These are phyloP conservation scores for Hydrotaea cyrtoneurina DNA, from an alignment of 2,888 invertebrate species.

Conservation along the genomic window DNA sequence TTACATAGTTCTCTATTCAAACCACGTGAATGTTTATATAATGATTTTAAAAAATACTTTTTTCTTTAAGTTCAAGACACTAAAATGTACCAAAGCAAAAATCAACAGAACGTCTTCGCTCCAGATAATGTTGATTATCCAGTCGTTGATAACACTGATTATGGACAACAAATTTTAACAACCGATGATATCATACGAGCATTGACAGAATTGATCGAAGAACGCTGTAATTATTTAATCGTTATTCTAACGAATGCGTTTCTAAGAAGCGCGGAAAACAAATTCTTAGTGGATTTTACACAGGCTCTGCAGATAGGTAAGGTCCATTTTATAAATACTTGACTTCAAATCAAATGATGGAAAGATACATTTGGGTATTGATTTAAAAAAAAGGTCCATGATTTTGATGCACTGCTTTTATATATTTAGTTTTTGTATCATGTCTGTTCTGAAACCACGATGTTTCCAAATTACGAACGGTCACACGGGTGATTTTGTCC, in stretches of 20 bases:
- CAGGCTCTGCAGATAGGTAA: conserved; percentile 90
- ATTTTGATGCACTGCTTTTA: too few relatives aligned
- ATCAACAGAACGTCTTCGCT: conserved; percentile 64
- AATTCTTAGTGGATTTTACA: conserved; percentile 90
- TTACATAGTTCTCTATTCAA: too few relatives aligned
- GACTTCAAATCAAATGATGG: too few relatives aligned
- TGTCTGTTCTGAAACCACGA: too few relatives aligned
- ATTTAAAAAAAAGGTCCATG: too few relatives aligned
- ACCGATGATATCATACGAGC: conserved; percentile 83
- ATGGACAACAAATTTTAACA: conserved; percentile 77
- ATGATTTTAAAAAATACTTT: too few relatives aligned
- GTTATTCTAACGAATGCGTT: conserved; percentile 90
- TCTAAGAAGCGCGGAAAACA: conserved; percentile 87
- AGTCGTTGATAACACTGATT: conserved; percentile 46
- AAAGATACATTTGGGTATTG: too few relatives aligned
- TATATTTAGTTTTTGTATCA: too few relatives aligned
- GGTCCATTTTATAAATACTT: too few relatives aligned
- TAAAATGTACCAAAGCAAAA: conserved; percentile 70
- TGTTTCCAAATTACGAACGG: too few relatives aligned
- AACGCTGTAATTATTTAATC: conserved; percentile 89
- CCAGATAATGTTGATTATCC: conserved; percentile 43
- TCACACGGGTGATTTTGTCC: too few relatives aligned
- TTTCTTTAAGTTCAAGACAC: conserved; percentile 72
- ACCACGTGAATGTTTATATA: too few relatives aligned
- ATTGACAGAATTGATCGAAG: conserved; percentile 87